Evolutionary conservation across 2,888 invertebrate species (phyloP), one percentile per base, ranked within the genome.

Genomic region (Acanthopleura granulata): DNA sequence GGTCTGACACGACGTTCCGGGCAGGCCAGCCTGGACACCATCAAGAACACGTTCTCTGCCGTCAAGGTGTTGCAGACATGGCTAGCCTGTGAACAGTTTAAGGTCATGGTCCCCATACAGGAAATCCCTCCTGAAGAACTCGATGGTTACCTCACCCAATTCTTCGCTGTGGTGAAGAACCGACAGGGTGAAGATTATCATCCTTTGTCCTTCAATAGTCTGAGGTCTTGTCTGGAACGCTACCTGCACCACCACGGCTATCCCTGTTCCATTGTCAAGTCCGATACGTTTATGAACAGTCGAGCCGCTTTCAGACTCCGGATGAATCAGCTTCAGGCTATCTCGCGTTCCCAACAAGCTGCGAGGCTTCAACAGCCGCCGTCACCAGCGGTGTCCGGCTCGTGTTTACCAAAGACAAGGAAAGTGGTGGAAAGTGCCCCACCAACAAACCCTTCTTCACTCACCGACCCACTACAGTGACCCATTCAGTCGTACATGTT

Each of bases 261-360:
- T 25, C 66, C 66, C 15, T 66, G 25, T 27, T 66, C 66, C 29
- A 66, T 66, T 27, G 66, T 66, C 25, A 66, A 66, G 66, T 66
- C 66, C 1, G 29, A 1, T 27, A 6, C 16, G 1, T 66, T 66
- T 27, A 1, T 27, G 25, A 27, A 22, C 16, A 66, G 66, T 25
- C 22, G 66, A 27, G 29, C 4, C 25, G 16, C 66, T 25, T 66
- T 66, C 29, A 66, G 25, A 25, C 18, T 15, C 16, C 1, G 66
- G 14, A 66, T 66, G 66, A 57, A 22, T 57, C 57, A 57, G 22
- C 57, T 57, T 57, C 57, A 57, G 22, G 57, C 18, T n/a, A 57
- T 18, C n/a, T 57, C n/a, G 57, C 18, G 22, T n/a, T 22, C 18
- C 3, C 57, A 57, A 12, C 57, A 57, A 57, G 57, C 57, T 57